These are phyloP conservation scores for Papilio gigon DNA, from an alignment of 2,888 invertebrate species.

Conservation along the genomic window DNA sequence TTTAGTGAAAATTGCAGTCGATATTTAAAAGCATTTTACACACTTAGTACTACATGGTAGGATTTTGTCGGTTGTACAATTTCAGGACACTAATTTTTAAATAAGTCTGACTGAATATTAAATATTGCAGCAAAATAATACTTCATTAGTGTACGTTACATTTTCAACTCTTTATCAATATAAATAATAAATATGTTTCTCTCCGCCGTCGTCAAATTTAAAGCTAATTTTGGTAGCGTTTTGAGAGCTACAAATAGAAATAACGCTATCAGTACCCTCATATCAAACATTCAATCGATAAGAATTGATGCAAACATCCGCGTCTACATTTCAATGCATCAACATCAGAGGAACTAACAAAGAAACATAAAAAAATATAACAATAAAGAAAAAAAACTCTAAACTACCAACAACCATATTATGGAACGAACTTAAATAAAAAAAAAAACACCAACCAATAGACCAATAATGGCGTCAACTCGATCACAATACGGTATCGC, in stretches of 20 bases:
- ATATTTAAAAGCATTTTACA: background rate
- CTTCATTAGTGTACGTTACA: background rate
- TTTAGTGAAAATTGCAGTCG: background rate
- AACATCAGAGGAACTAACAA: constrained; percentile 53
- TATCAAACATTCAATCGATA: constrained; percentile 18
- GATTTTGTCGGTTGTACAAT: too few species aligned
- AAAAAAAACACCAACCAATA: constrained; percentile 70
- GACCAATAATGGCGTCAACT: constrained; percentile 75
- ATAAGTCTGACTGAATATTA: too few species aligned
- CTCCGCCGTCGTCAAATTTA: background rate
- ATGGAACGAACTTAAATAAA: constrained; percentile 52
- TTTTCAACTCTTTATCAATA: background rate
- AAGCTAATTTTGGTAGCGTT: background rate
- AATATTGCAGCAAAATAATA: too few species aligned
- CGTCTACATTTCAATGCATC: constrained; percentile 43
- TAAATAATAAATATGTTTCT: background rate
- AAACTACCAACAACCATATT: constrained; percentile 60
- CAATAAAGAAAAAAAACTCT: constrained; percentile 61
- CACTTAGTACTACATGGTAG: too few species aligned
- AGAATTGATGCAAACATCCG: constrained; percentile 29
- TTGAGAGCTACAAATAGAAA: constrained; percentile 4
- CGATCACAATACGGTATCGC: constrained; percentile 73
- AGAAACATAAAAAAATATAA: constrained; percentile 57
- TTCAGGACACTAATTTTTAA: too few species aligned
- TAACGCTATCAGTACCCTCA: constrained; percentile 30